Percentiles rank a stretch among this genome's conserved stretches.
Evolutionary conservation across 2,113 vertebrate species (phyloP).

Genomic region (Apus apus): DNA sequence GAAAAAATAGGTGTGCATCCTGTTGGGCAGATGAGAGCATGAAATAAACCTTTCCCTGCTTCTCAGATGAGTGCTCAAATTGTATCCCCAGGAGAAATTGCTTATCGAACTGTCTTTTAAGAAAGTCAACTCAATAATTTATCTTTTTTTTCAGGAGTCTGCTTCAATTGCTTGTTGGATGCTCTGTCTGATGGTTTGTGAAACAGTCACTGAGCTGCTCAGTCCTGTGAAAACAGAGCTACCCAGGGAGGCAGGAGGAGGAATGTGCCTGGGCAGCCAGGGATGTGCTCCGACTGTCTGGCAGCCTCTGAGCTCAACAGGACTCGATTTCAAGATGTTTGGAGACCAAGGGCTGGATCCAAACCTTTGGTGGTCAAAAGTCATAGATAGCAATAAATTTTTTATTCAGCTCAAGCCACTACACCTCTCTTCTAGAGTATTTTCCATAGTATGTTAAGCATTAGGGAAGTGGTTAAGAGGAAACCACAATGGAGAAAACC

Average conservation of each 20-base stretch:
- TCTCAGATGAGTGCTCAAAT: neutral
- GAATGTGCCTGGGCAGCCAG: neutral
- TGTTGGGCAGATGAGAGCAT: neutral
- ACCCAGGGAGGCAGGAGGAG: neutral
- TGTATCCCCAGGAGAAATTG: neutral
- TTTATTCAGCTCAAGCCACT: neutral
- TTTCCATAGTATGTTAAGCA: neutral
- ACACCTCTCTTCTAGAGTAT: neutral
- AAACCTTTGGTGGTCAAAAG: neutral
- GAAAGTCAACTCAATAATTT: neutral
- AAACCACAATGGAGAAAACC: neutral
- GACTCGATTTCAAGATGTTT: neutral
- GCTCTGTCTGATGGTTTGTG: neutral
- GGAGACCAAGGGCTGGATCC: neutral
- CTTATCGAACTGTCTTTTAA: neutral
- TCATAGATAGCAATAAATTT: neutral
- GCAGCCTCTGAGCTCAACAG: neutral
- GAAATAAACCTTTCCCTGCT: neutral
- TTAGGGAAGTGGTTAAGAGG: neutral
- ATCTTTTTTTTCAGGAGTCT: neutral
- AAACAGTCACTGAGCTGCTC: neutral
- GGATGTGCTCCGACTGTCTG: fast-evolving
- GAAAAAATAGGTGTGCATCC: neutral
- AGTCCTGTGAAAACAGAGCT: neutral
- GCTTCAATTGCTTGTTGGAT: neutral